phyloP scores from a whole-genome alignment of 2,888 invertebrate genomes.

The Macrostomum cliftonense region DNA sequence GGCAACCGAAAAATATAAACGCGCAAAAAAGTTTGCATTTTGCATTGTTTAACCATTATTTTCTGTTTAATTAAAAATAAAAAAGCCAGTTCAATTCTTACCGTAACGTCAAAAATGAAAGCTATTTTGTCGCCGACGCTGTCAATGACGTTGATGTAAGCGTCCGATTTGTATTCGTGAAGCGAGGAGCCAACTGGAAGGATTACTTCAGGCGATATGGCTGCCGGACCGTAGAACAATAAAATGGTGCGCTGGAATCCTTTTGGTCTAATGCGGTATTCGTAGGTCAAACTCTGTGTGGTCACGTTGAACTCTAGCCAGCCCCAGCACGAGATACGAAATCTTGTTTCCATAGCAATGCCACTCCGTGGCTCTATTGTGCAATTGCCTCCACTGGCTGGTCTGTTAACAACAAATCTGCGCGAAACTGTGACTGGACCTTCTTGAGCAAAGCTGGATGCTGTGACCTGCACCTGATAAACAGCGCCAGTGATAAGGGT shows the following conservation, averaged over 20 bases:
- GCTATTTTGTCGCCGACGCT: too few relatives aligned
- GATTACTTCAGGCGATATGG: neutral
- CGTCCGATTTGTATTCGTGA: neutral
- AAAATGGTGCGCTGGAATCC: neutral
- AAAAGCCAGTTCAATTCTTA: too few relatives aligned
- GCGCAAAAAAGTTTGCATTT: neutral
- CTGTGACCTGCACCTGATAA: too few relatives aligned
- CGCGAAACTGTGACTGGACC: too few relatives aligned
- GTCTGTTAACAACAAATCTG: neutral
- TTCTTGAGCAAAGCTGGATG: too few relatives aligned
- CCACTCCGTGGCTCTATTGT: neutral
- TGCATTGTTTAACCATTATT: too few relatives aligned
- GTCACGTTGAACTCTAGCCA: neutral
- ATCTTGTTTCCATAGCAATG: neutral
- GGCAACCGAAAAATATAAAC: too few relatives aligned
- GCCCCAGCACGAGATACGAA: neutral
- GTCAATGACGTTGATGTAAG: neutral
- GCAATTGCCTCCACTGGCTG: slow-evolving; percentile 2
- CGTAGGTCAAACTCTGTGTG: too few relatives aligned
- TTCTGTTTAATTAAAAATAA: too few relatives aligned
- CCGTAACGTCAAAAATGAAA: too few relatives aligned
- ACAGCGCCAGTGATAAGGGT: too few relatives aligned
- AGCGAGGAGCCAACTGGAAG: neutral
- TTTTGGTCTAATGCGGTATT: neutral
- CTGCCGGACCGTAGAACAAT: neutral